phyloP scores from a whole-genome alignment of 2,113 vertebrate genomes.

The Otocyon megalotis region DNA sequence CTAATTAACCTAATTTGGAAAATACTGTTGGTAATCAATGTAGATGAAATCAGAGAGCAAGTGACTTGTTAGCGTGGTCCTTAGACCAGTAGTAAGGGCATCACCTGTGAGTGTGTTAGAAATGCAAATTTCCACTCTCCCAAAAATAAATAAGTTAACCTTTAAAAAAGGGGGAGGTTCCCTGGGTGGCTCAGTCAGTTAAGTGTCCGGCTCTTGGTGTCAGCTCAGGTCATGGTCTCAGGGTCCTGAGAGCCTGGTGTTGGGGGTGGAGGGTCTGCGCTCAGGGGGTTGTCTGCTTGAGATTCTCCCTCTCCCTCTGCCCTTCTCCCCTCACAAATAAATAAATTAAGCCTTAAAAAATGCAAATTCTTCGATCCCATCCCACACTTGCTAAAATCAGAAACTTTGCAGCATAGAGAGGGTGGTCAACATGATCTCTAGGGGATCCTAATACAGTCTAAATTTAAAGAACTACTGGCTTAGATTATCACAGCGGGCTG shows the following conservation, averaged over 20 bases:
- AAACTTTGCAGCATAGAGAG: background rate
- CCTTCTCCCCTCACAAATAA: background rate
- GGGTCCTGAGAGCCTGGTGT: background rate
- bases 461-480: background rate
- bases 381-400: background rate
- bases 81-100: background rate
- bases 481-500: background rate
- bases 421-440: background rate
- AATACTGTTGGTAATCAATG: background rate
- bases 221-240: background rate
- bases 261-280: background rate
- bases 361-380: background rate
- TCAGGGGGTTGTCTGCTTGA: background rate
- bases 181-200: background rate
- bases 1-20: background rate
- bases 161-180: background rate
- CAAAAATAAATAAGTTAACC: background rate
- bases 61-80: background rate
- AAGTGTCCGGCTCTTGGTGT: background rate
- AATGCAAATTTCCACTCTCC: background rate
- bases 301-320: background rate
- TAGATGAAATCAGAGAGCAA: background rate
- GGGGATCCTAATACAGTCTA: background rate
- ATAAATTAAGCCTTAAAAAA: background rate
- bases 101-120: background rate